Conservation (phyloP, 2,113 vertebrate species). For the Telmatochromis sp. region DNA sequence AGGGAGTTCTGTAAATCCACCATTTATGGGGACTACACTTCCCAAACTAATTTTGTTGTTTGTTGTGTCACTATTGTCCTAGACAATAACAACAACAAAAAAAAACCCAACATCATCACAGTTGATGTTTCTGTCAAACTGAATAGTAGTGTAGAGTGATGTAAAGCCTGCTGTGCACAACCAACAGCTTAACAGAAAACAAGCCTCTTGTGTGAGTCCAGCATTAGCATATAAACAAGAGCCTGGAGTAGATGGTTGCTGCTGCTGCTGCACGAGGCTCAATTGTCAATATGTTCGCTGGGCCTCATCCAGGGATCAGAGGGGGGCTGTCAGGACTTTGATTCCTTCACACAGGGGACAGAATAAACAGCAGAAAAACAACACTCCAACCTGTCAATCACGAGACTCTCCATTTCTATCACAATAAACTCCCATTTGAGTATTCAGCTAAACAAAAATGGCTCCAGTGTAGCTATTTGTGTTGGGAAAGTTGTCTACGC, state of each 20-base stretch:
- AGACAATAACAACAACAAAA: neutral
- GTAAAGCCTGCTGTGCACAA: neutral
- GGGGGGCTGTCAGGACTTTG: slow-evolving; percentile 44
- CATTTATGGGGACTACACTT: slow-evolving; percentile 18
- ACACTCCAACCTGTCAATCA: slow-evolving; percentile 29
- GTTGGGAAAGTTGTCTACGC: neutral
- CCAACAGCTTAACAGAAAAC: neutral
- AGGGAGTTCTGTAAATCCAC: slow-evolving; percentile 19
- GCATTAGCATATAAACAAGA: slow-evolving; percentile 60
- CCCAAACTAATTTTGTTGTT: neutral
- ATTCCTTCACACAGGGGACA: slow-evolving; percentile 33
- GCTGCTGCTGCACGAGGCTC: neutral
- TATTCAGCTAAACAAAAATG: neutral
- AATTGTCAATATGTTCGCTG: slow-evolving; percentile 51
- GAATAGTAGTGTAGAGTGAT: neutral
- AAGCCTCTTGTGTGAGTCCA: neutral
- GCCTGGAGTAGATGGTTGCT: neutral
- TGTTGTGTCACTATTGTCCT: neutral
- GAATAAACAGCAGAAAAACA: slow-evolving; percentile 55
- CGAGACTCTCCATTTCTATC: neutral
- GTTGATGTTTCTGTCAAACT: neutral
- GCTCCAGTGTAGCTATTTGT: neutral
- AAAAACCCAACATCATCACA: neutral
- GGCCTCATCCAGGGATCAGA: slow-evolving; percentile 58
- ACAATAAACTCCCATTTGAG: neutral